phyloP scores from a whole-genome alignment of 2,888 invertebrate species.

The Leptopilina syphax region DNA sequence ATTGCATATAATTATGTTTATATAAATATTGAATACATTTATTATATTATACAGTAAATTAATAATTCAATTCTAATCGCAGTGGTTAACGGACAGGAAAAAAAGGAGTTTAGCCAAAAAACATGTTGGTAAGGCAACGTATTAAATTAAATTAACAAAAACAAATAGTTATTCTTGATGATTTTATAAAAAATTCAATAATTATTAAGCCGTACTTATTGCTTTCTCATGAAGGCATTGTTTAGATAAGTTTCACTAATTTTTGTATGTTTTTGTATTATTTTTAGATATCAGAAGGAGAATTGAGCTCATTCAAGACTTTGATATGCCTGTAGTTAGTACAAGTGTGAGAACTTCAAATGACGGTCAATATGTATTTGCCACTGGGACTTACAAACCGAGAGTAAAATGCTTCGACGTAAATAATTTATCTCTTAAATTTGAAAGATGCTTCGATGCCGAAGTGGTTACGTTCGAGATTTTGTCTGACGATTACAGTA shows the following conservation, averaged over 20 bases:
- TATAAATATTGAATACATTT: no score
- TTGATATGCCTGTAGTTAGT: constrained; percentile 98
- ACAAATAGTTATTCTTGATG: no score
- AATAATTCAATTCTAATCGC: constrained; percentile 66
- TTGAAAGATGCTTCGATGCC: constrained; percentile 97
- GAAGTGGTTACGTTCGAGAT: constrained; percentile 96
- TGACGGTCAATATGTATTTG: constrained; percentile 95
- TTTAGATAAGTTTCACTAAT: constrained; percentile 5
- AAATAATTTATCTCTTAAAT: constrained; percentile 95
- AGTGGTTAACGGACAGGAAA: constrained; percentile 94
- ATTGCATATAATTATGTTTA: no score
- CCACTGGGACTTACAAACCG: constrained; percentile 97
- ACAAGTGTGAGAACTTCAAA: constrained; percentile 89
- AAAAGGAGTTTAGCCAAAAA: constrained; percentile 89
- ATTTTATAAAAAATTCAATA: no score
- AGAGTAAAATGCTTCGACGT: constrained; percentile 97
- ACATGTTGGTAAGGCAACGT: constrained; percentile 82
- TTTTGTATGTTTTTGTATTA: constrained; percentile 49
- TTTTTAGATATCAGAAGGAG: constrained; percentile 87
- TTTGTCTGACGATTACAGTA: constrained; percentile 96
- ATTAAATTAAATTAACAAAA: no score
- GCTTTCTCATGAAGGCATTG: no score
- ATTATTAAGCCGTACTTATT: no score
- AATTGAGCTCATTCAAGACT: constrained; percentile 98
- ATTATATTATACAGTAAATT: background rate